A percentile compares a stretch with the other conserved stretches of the same genome.
Evolutionary conservation across 2,113 vertebrate genomes (phyloP).

Genomic region (Lagopus muta): DNA sequence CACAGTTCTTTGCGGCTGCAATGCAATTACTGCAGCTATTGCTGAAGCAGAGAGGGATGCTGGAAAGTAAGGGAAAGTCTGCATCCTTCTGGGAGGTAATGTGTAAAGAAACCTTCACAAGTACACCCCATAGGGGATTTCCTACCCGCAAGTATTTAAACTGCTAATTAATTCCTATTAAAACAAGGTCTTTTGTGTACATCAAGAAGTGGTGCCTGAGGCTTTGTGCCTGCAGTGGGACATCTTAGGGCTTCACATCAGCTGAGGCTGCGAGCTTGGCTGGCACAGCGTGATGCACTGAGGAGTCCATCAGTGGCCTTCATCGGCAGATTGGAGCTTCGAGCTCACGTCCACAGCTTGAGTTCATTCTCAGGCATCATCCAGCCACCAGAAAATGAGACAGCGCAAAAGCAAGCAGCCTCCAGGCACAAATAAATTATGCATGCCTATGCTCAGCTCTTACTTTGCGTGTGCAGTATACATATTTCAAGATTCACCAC

Average conservation of each 20-base stretch:
- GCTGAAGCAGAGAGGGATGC: constrained; percentile 32
- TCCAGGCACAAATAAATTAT: constrained; percentile 15
- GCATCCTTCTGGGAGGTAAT: constrained; percentile 57
- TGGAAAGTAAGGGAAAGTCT: constrained; percentile 52
- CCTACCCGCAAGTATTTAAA: constrained; percentile 61
- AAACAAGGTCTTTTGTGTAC: constrained; percentile 63
- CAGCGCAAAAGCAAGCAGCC: background rate
- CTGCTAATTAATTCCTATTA: constrained; percentile 72
- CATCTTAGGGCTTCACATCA: constrained; percentile 28
- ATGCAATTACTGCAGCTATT: constrained; percentile 10
- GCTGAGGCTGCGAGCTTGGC: constrained; percentile 7
- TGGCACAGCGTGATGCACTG: background rate
- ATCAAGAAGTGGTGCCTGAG: constrained; percentile 43
- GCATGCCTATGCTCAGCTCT: background rate
- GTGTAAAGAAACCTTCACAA: constrained; percentile 61
- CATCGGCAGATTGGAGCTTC: background rate
- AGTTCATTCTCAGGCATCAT: background rate
- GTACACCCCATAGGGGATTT: constrained; percentile 36
- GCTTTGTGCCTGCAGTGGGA: constrained; percentile 41
- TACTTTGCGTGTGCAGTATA: accelerated
- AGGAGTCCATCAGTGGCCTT: background rate
- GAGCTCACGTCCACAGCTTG: background rate
- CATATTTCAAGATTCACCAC: background rate
- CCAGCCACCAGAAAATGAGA: background rate
- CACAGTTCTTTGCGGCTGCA: background rate